Base-by-base conservation (phyloP, 2,797 vertebrate species). In the Rhinella marina region DNA sequence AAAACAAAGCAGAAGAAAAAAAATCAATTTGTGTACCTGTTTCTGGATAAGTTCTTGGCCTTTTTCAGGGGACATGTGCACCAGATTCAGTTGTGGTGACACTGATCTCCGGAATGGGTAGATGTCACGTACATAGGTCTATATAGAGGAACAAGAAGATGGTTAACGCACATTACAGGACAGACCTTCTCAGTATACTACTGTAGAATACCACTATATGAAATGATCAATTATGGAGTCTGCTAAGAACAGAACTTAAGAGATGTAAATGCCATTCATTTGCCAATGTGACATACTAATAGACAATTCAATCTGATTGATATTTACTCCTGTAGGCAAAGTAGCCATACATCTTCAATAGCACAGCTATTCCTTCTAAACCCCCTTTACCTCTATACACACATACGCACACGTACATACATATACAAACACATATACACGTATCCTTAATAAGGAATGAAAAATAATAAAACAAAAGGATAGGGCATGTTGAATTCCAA, bases 41-140 rank as follows among this genome's bases (percentile, higher is more conserved):
- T 99, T 99, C 93, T 99, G 98, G 93, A 99, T 99, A 52, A 99
- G 97, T 89, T 99, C 98, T 92, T 98, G 98, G n/a, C 98, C 98
- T 90, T 98, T 99, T 88, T 99, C 98, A 0, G 98, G 98, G 87
- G 97, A 95, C 98, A 99, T 99, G 91, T 98, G 97, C 57, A 99
- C 98, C 66, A 99, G 94, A 92, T 99, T 99, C 90, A 99, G 96
- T 93, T 99, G 98, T 0, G 98, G 98, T 73, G 98, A 99, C 6
- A 99, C 98, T 0, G 98, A 99, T 90, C 98, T 96, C 87, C 98
- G 94, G 92, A 99, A 99, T 10, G 98, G 98, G 91, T 99, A 99
- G 93, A 99, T 99, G 88, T 99, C 98, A 89, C 98, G 96, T 66
- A 99, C 98, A 0, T 98, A 99, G 0, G 98, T 99, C 98, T 99